Evolutionary conservation across 92 coral and sea anemone genomes (phyloP), one percentile per base, ranked within the genome.

Genomic region (Epizoanthus scotinus): DNA sequence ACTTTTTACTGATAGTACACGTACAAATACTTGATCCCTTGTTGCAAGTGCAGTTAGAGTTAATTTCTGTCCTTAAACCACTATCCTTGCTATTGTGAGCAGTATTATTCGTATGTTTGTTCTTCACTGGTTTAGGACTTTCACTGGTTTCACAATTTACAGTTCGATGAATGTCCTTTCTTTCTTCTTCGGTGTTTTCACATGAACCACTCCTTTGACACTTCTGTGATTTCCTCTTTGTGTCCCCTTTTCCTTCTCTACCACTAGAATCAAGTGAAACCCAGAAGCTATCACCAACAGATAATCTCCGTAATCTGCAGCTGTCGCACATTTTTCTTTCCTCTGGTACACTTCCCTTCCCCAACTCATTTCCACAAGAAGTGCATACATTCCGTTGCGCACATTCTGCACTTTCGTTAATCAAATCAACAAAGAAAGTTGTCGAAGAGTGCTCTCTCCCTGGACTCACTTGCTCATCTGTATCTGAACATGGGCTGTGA

Each of bases 351-450:
- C 38, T 75, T 58, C 8, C 42, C 2, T 57, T 38, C 17, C 59
- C 56, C 3, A 24, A 12, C 17, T 15, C 29, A 22, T 59, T 75
- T 22, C 69, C 81, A 20, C 69, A 60, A 6, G 56, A 20, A 19
- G 24, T 6, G 61, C 68, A 75, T 13, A 36, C 6, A 10, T 22
- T 54, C 38, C 59, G 44, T 55, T 17, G 34, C 38, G n/a, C 56
- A n/a, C 24, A 22, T 36, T 14, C 56, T 14, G 22, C 53, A 59
- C 22, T 57, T 40, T 75, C 27, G 3, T 58, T 67, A 22, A 22
- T 75, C 52, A 75, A 75, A 60, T 75, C 81, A 38, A 75, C 47
- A 59, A 75, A 75, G 67, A 75, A 75, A 19, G 81, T 6, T 36
- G 66, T 36, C 13, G 81, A 34, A 22, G 68, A 38, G 34, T 75